Percentiles rank a stretch among this genome's conserved stretches.
Evolutionary conservation across 2,888 invertebrate genomes (phyloP).

Genomic region (Horisme vitalbata): DNA sequence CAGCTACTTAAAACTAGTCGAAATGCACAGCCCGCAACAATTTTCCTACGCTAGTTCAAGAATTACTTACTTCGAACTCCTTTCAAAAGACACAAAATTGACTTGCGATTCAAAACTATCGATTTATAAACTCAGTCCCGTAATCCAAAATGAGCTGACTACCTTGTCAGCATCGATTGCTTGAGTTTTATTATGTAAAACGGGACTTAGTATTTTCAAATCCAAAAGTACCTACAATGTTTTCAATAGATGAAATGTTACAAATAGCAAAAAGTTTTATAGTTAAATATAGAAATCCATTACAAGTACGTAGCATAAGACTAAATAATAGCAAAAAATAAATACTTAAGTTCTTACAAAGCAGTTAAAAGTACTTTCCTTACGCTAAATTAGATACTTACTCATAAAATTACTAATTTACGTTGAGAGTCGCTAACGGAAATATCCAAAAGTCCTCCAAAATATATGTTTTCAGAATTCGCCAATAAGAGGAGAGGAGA

Average conservation of each 20-base stretch:
- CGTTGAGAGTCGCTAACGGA: conserved; percentile 66
- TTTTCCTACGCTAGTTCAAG: conserved; percentile 64
- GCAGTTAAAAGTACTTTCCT: conserved; percentile 52
- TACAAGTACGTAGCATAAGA: conserved; percentile 56
- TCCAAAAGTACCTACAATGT: conserved; percentile 37
- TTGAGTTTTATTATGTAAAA: too few relatives aligned
- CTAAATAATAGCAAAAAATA: conserved; percentile 59
- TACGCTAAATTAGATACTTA: conserved; percentile 56
- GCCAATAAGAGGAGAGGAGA: conserved; percentile 51
- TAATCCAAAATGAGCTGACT: too few relatives aligned
- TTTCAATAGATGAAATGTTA: conserved; percentile 44
- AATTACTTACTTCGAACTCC: conserved; percentile 54
- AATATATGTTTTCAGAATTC: conserved; percentile 65
- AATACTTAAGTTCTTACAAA: conserved; percentile 54
- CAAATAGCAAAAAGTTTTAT: conserved; percentile 46
- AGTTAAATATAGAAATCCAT: conserved; percentile 49
- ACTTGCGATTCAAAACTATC: conserved; percentile 58
- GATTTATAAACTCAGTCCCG: conserved; percentile 26
- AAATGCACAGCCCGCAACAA: conserved; percentile 74
- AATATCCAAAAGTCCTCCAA: conserved; percentile 75
- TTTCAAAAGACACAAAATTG: conserved; percentile 66
- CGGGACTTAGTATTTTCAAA: conserved; percentile 24
- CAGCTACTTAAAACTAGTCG: conserved; percentile 65
- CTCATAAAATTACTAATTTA: conserved; percentile 46
- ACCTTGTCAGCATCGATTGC: too few relatives aligned